Evolutionary conservation across 2,888 invertebrate genomes (phyloP), one percentile per base, ranked within the genome.

Genomic region (Caenorhabditis japonica): DNA sequence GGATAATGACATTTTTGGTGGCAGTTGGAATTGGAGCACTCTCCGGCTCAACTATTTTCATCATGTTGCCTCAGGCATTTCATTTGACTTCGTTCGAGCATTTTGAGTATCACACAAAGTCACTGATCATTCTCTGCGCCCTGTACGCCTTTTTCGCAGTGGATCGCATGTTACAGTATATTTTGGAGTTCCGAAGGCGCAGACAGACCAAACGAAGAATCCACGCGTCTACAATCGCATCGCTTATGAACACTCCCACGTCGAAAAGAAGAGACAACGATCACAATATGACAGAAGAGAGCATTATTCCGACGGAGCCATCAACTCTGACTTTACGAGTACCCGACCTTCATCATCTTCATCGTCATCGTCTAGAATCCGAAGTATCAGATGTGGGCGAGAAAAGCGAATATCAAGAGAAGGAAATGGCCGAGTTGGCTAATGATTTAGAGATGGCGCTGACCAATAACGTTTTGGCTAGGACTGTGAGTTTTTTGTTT

Each of bases 11-110:
- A 8, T 85, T 85, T 56, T 75, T 85, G 19, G 81, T 85, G 13
- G 85, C 85, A 1, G 70, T 85, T 5, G 85, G 85, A 8, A 83
- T 85, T 46, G 85, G 85, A 13, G 85, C 85, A 10, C 75, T 85
- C 30, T 79, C 80, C 38, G 84, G 85, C 17, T 81, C 79, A 13
- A 80, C 81, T 3, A 71, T 85, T n/a, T 85, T 85, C 71, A 83
- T 85, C 34, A 80, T 85, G 76, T 69, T 85, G 7, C 85, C 85
- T 13, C 83, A 83, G 72, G 83, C 85, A 5, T 85, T 85, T 56
- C 76, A 83, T 39, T 52, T 85, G 30, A 77, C 77, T n/a, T 74
- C 76, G n/a, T 71, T 82, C 36, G 78, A 80, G 30, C 70, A 80
- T 12, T 73, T 83, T 30, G 80, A 83, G 17, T 85, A 85, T 64